Percentiles rank a stretch among this genome's conserved stretches.
Conservation (phyloP, 2,797 vertebrate species). For the Mus spretus region DNA sequence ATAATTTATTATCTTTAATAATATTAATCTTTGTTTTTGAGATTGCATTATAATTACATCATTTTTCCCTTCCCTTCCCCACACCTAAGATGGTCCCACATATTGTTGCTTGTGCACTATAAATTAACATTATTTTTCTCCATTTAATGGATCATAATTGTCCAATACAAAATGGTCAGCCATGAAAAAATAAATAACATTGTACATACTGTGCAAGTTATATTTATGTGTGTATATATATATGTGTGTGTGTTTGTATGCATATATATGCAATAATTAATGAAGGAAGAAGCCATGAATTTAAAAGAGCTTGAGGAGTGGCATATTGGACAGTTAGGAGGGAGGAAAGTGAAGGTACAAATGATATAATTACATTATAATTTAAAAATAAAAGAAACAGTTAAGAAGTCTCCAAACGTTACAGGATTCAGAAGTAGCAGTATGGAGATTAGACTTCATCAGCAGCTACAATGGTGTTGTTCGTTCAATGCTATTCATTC, state of each 20-base stretch:
- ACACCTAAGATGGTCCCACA: not conserved
- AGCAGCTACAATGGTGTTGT: not conserved
- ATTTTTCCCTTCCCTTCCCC: not conserved
- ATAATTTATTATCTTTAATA: no score
- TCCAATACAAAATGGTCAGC: not conserved
- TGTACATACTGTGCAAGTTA: not conserved
- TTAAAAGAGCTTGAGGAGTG: not conserved
- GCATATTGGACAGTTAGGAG: not conserved
- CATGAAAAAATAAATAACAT: not conserved
- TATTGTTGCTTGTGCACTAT: not conserved
- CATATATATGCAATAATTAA: not conserved
- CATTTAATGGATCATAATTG: not conserved
- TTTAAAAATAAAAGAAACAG: not conserved
- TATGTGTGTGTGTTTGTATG: no score
- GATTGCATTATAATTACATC: not conserved
- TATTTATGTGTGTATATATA: not conserved
- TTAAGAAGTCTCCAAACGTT: not conserved
- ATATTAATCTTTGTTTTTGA: not conserved
- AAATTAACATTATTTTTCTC: not conserved
- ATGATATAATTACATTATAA: not conserved
- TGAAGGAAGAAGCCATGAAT: not conserved
- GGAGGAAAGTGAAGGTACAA: not conserved
- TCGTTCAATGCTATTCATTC: not conserved
- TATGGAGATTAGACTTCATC: rapidly evolving
- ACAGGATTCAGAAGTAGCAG: rapidly evolving